phyloP scores from a whole-genome alignment of 2,797 vertebrate species.

The Mus spretus region DNA sequence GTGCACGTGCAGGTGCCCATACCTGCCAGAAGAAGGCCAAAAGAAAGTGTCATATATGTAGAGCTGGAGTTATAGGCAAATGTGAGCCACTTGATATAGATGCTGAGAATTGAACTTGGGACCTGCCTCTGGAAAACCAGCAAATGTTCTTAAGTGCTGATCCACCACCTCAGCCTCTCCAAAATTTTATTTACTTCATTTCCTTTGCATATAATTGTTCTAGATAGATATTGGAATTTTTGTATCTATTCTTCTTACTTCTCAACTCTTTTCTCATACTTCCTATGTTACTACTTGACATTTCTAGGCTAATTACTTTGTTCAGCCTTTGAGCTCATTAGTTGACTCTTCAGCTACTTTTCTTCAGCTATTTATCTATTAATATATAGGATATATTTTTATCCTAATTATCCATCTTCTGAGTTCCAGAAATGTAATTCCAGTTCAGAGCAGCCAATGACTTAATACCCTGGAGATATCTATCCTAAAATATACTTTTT shows the following conservation, averaged over 20 bases:
- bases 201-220: background rate
- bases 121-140: background rate
- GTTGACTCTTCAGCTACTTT: slow-evolving; percentile 56
- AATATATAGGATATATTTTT: slow-evolving; percentile 4
- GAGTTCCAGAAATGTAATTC: slow-evolving; percentile 49
- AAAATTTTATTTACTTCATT: background rate
- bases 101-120: background rate
- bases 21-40: background rate
- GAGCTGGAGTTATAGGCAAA: background rate
- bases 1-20: background rate
- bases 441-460: slow-evolving; percentile 46
- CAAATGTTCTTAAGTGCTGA: background rate
- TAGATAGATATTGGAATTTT: background rate
- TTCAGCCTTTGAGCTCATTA: slow-evolving; percentile 49
- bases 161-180: background rate
- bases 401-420: slow-evolving; percentile 67
- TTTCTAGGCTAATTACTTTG: slow-evolving; percentile 16
- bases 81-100: background rate
- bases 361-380: slow-evolving; percentile 54
- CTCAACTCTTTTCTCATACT: background rate
- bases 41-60: background rate
- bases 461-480: slow-evolving; percentile 50
- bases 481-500: slow-evolving; percentile 56
- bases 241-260: background rate
- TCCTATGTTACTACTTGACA: background rate